A percentile compares a stretch with the other conserved stretches of the same genome.
Evolutionary conservation across 1,140 invertebrate genomes (phyloP).

Genomic region (Galleria mellonella): DNA sequence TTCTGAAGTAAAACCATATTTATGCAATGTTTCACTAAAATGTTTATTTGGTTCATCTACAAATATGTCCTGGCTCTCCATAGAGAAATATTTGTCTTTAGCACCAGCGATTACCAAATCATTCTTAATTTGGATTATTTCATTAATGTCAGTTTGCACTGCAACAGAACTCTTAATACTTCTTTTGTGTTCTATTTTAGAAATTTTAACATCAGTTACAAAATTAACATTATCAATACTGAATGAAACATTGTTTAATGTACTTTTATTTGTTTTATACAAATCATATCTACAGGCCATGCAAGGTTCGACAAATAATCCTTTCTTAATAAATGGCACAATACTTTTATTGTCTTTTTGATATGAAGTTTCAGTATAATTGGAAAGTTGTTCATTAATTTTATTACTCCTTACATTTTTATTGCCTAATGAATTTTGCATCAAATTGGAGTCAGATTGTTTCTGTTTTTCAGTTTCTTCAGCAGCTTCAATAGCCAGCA

Average conservation of each 20-base stretch:
- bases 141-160: slow-evolving; percentile 35
- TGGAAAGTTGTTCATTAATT: no score
- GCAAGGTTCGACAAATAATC: no score
- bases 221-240: slow-evolving; percentile 35
- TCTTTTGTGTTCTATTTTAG: slow-evolving; percentile 9
- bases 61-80: slow-evolving; percentile 20
- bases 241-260: slow-evolving; percentile 21
- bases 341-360: no score
- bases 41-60: slow-evolving; percentile 1
- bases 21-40: no score
- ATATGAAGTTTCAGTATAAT: no score
- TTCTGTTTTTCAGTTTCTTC: slow-evolving; percentile 17
- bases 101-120: background rate
- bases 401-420: background rate
- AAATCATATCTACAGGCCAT: no score
- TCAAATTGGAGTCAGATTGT: background rate
- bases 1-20: background rate
- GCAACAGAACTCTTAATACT: slow-evolving; percentile 23
- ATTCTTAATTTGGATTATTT: background rate
- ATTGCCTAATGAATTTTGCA: background rate
- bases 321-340: no score
- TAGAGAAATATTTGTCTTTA: background rate
- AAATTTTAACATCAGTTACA: slow-evolving; percentile 28
- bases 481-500: slow-evolving; percentile 38
- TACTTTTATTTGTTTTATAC: slow-evolving; percentile 2